These are phyloP conservation scores for Numida meleagris DNA, from an alignment of 2,113 vertebrate species.

Conservation along the genomic window DNA sequence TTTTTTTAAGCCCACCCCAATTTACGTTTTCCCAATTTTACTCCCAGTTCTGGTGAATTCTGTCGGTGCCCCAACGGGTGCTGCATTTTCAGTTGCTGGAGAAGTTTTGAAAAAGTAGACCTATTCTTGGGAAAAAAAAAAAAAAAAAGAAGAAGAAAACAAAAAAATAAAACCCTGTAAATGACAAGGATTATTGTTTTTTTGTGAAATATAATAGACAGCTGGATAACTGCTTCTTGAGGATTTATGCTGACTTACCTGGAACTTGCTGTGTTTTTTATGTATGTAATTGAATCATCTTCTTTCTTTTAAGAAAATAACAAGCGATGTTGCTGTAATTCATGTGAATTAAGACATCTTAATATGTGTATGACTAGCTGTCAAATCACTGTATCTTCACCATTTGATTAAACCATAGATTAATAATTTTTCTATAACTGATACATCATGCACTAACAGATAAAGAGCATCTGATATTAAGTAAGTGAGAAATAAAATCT, in stretches of 20 bases:
- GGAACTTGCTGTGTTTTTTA: slow-evolving; percentile 49
- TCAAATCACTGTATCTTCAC: slow-evolving; percentile 57
- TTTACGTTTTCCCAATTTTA: background rate
- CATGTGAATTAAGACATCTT: slow-evolving; percentile 68
- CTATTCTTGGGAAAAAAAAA: background rate
- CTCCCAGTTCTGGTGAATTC: background rate
- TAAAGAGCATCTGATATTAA: slow-evolving; percentile 84
- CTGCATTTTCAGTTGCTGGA: background rate
- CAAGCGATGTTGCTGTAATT: slow-evolving; percentile 47
- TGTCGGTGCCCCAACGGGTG: background rate
- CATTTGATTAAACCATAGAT: slow-evolving; percentile 80
- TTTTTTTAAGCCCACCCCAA: background rate
- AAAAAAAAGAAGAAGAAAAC: background rate
- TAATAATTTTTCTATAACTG: slow-evolving; percentile 84
- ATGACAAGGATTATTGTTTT: slow-evolving; percentile 23
- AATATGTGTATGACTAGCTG: slow-evolving; percentile 51
- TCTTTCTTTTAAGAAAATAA: slow-evolving; percentile 65
- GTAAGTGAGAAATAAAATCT: slow-evolving; percentile 83
- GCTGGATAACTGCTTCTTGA: slow-evolving; percentile 56
- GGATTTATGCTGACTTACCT: slow-evolving; percentile 58
- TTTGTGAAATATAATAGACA: slow-evolving; percentile 42
- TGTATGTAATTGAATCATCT: slow-evolving; percentile 58
- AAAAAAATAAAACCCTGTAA: background rate
- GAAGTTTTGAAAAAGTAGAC: background rate
- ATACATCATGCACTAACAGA: slow-evolving; percentile 81